Percentiles rank a stretch among this genome's conserved stretches.
phyloP scores from a whole-genome alignment of 2,888 invertebrate species.

The Plagiodera versicolora region DNA sequence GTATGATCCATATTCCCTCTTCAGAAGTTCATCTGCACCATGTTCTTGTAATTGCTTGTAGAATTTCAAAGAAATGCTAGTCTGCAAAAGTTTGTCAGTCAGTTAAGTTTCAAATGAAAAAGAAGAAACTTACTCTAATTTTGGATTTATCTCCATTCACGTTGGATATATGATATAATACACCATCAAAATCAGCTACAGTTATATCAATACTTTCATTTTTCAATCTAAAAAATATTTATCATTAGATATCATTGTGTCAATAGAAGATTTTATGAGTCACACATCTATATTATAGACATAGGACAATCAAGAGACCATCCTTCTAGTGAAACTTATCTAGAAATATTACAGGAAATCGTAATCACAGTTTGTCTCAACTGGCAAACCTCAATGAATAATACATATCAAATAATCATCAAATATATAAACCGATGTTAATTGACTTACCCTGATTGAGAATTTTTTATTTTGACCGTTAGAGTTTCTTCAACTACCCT shows the following conservation, averaged over 20 bases:
- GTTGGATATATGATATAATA: slow-evolving; percentile 97
- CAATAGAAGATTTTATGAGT: slow-evolving; percentile 22
- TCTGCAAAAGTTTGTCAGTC: slow-evolving; percentile 62
- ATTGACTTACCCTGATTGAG: slow-evolving; percentile 86
- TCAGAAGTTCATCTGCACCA: slow-evolving; percentile 95
- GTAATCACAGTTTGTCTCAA: slow-evolving; percentile 23
- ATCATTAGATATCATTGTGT: not conserved
- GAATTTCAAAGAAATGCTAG: slow-evolving; percentile 98
- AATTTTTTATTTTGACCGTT: slow-evolving; percentile 93
- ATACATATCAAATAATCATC: not conserved
- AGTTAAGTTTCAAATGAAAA: slow-evolving; percentile 9
- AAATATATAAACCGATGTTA: slow-evolving; percentile 6
- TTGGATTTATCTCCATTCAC: slow-evolving; percentile 95
- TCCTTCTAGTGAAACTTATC: slow-evolving; percentile 6
- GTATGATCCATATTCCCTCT: slow-evolving; percentile 86
- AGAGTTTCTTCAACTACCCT: slow-evolving; percentile 98
- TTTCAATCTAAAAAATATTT: slow-evolving; percentile 72
- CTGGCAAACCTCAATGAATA: slow-evolving; percentile 11
- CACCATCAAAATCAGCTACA: slow-evolving; percentile 98
- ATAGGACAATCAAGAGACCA: not conserved
- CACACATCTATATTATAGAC: slow-evolving; percentile 7
- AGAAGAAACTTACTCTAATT: slow-evolving; percentile 78
- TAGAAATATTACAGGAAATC: slow-evolving; percentile 23
- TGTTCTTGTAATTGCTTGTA: slow-evolving; percentile 97
- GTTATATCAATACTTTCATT: slow-evolving; percentile 93